phyloP scores from a whole-genome alignment of 2,113 vertebrate genomes.

The Austrofundulus limnaeus region DNA sequence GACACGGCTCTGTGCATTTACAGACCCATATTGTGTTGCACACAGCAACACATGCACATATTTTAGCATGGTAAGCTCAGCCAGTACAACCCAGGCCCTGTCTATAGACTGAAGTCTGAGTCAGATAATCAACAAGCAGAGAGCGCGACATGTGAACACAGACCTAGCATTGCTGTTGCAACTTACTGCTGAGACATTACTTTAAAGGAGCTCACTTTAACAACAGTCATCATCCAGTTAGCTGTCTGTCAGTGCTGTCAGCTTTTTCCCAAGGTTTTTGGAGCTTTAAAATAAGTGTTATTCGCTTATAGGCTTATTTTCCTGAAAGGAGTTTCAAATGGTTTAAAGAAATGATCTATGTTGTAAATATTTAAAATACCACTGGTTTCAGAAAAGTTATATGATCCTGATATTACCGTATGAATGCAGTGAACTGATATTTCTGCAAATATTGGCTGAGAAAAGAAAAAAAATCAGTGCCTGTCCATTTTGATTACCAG shows the following conservation, averaged over 20 bases:
- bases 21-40: constrained; percentile 72
- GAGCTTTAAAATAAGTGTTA: not conserved
- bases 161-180: not conserved
- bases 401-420: not conserved
- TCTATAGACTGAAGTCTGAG: constrained; percentile 52
- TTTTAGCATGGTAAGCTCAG: constrained; percentile 67
- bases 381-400: not conserved
- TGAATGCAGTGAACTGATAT: too few species aligned
- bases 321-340: not conserved
- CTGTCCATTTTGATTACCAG: too few species aligned
- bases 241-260: not conserved
- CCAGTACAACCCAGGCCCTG: constrained; percentile 70
- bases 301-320: not conserved
- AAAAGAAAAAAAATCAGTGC: too few species aligned
- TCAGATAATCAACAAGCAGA: constrained; percentile 53
- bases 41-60: constrained; percentile 74
- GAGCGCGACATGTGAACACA: constrained; percentile 29
- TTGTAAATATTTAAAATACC: not conserved
- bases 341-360: not conserved
- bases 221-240: not conserved
- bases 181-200: constrained; percentile 18
- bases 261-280: not conserved
- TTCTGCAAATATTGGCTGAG: too few species aligned
- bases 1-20: constrained; percentile 73
- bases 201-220: constrained; percentile 3